A percentile compares a stretch with the other conserved stretches of the same genome.
Conservation (phyloP, 2,888 invertebrate species). For the Herminia tarsipennalis region DNA sequence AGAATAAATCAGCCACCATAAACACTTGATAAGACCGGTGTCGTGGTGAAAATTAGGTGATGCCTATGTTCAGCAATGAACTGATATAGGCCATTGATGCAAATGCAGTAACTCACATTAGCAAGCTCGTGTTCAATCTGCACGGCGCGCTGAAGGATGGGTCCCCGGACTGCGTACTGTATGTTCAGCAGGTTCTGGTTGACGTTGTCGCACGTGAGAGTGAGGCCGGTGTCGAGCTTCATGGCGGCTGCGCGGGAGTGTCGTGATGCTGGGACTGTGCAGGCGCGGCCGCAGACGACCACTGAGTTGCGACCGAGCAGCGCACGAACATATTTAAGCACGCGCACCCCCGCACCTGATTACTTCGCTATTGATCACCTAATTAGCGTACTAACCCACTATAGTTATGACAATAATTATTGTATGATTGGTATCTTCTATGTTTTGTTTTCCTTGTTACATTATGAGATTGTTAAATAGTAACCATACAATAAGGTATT, state of each 20-base stretch:
- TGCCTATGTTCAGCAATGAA: no score
- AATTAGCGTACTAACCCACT: background rate
- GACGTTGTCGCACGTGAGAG: constrained; percentile 81
- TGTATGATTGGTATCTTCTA: no score
- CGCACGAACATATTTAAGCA: background rate
- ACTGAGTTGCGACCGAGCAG: background rate
- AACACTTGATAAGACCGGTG: no score
- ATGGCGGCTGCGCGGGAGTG: constrained; percentile 29
- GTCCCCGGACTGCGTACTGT: constrained; percentile 93
- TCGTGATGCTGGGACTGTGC: no score
- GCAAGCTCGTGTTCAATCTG: constrained; percentile 90
- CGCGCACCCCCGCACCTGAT: background rate
- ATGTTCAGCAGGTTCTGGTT: constrained; percentile 90
- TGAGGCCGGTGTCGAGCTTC: constrained; percentile 57
- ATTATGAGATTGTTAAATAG: no score
- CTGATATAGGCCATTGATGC: no score
- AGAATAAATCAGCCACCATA: no score
- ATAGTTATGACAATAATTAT: no score
- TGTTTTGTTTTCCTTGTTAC: no score
- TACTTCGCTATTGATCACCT: background rate
- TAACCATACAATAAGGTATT: no score
- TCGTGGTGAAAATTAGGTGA: no score
- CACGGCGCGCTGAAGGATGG: constrained; percentile 89
- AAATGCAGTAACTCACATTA: constrained; percentile 74
- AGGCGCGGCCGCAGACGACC: no score